Percentiles rank a stretch among this genome's conserved stretches.
phyloP scores from a whole-genome alignment of 1,140 invertebrate genomes.

The Tetramorium simillimum region DNA sequence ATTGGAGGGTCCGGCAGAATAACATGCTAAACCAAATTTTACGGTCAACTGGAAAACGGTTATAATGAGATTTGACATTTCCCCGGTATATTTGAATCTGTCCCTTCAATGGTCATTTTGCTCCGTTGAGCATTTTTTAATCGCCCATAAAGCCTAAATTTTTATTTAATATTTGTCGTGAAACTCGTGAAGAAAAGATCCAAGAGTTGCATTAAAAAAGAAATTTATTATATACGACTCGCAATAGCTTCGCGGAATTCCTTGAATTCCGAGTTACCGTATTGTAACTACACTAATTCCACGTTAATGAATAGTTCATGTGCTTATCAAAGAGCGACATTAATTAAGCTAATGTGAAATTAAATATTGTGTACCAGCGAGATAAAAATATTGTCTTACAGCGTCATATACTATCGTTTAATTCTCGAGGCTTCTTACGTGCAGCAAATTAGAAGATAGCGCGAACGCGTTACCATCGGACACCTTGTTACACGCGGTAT shows the following conservation, averaged over 20 bases:
- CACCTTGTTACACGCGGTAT: conserved; percentile 34
- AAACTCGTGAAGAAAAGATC: background rate
- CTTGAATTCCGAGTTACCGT: background rate
- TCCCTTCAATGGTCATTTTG: background rate
- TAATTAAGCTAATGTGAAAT: conserved; percentile 7
- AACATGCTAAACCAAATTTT: conserved; percentile 37
- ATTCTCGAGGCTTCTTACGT: background rate
- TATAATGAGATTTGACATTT: conserved; percentile 40
- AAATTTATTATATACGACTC: background rate
- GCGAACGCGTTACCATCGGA: background rate
- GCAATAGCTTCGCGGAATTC: background rate
- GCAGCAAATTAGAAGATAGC: conserved; percentile 21
- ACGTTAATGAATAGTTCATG: conserved; percentile 13
- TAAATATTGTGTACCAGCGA: background rate
- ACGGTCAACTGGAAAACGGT: conserved; percentile 11
- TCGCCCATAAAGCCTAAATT: background rate
- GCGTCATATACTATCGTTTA: background rate
- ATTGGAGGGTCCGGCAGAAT: conserved; percentile 30
- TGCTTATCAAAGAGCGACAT: background rate
- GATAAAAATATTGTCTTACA: background rate
- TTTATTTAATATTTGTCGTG: background rate
- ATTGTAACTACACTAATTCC: background rate
- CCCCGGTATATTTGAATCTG: background rate
- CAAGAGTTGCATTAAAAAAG: background rate
- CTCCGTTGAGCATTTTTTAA: background rate